Conservation (phyloP, 2,888 invertebrate species). For the Meloe dianella region DNA sequence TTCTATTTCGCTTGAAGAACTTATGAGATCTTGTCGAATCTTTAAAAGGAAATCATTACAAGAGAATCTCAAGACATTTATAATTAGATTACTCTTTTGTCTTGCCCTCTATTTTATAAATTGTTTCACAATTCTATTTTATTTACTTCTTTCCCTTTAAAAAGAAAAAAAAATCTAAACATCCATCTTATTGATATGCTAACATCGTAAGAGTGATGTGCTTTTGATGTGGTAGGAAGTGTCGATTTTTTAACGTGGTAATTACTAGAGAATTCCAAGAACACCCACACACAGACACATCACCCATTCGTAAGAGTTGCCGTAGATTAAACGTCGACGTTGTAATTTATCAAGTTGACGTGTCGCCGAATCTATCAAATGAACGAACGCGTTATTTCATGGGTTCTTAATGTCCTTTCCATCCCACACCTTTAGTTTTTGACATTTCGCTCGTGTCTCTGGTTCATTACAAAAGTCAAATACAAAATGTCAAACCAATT, state of each 20-base stretch:
- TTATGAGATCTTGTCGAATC: constrained; percentile 1
- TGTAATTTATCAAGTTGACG: constrained; percentile 36
- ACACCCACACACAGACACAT: neutral
- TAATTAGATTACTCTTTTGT: constrained; percentile 8
- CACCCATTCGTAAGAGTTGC: neutral
- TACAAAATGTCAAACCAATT: neutral
- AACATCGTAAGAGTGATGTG: neutral
- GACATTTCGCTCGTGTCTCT: neutral
- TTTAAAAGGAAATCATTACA: constrained; percentile 8
- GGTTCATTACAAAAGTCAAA: constrained; percentile 1
- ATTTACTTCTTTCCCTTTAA: neutral
- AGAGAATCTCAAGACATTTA: neutral
- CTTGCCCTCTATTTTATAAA: neutral
- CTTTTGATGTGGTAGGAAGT: neutral
- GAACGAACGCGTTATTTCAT: constrained; percentile 36
- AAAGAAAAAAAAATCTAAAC: neutral
- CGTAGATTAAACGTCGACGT: constrained; percentile 38
- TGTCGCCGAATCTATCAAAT: constrained; percentile 35
- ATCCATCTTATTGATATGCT: neutral
- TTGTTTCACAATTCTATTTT: neutral
- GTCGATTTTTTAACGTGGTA: constrained; percentile 18
- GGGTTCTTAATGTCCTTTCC: constrained; percentile 25
- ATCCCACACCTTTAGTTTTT: neutral
- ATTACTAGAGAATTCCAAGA: constrained; percentile 25
- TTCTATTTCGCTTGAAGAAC: constrained; percentile 38